Evolutionary conservation across 2,797 vertebrate species (phyloP).

Genomic region (Poeciliopsis turneri): DNA sequence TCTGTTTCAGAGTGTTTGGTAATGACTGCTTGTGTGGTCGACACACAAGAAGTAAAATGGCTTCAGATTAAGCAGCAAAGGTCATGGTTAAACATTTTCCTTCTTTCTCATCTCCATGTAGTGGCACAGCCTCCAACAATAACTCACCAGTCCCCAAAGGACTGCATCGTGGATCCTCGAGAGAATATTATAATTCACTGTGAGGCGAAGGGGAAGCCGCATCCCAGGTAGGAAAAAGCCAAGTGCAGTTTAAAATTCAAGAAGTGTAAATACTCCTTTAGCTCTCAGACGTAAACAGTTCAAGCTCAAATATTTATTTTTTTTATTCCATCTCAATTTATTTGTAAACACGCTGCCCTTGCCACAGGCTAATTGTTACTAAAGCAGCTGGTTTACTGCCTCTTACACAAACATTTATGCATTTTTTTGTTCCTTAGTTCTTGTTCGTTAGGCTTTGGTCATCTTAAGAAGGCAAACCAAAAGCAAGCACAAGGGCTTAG

Average conservation of each 20-base stretch:
- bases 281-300: conserved; percentile 16
- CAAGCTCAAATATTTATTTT: conserved; percentile 9
- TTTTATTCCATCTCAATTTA: conserved; percentile 6
- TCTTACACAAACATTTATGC: background rate
- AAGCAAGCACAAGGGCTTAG: background rate
- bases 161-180: conserved; percentile 96
- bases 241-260: conserved; percentile 32
- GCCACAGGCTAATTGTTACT: background rate
- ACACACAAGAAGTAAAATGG: conserved; percentile 35
- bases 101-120: conserved; percentile 72
- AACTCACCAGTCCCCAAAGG: conserved; percentile 94
- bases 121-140: conserved; percentile 97
- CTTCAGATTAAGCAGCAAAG: conserved; percentile 53
- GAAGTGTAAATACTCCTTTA: background rate
- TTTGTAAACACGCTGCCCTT: conserved; percentile 12
- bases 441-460: background rate
- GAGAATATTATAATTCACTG: conserved; percentile 96
- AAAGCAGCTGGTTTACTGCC: background rate
- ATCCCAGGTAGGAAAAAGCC: conserved; percentile 86
- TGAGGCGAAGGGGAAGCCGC: conserved; percentile 96
- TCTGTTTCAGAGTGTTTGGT: conserved; percentile 47
- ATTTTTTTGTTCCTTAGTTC: background rate
- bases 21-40: conserved; percentile 53
- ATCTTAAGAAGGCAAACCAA: background rate
- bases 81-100: conserved; percentile 51